These are phyloP conservation scores for Natrix natrix DNA, from an alignment of 2,797 vertebrate species.

Conservation along the genomic window DNA sequence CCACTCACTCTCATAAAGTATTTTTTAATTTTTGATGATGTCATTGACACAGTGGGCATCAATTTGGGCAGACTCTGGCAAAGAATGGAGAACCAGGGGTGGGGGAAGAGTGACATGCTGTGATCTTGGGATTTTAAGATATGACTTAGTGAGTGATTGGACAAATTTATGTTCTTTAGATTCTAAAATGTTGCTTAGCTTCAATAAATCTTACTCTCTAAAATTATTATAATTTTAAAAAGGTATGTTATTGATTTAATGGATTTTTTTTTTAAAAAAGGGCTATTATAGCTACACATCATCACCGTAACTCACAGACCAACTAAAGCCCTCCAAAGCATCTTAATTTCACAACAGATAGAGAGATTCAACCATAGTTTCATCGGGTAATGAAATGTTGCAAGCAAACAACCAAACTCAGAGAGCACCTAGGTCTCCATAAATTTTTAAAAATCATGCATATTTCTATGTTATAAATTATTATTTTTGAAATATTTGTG, in stretches of 20 bases:
- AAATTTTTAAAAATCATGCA: neutral
- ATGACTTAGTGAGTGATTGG: neutral
- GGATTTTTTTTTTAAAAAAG: neutral
- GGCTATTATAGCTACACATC: neutral
- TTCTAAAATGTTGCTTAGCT: neutral
- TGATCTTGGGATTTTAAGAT: neutral
- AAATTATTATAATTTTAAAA: neutral
- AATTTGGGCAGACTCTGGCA: neutral
- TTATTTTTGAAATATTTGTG: neutral
- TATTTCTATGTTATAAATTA: neutral
- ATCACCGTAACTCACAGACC: neutral
- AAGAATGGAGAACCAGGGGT: neutral
- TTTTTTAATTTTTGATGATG: neutral
- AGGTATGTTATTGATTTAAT: neutral
- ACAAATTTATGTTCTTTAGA: neutral
- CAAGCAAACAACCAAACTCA: neutral
- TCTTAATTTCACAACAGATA: neutral
- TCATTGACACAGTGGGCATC: neutral
- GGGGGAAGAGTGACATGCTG: rapidly evolving
- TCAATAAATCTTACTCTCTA: neutral
- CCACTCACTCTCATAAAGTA: neutral
- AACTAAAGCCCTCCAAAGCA: neutral
- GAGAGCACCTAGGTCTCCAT: neutral
- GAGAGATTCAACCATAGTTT: neutral
- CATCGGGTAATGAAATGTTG: neutral